phyloP scores from a whole-genome alignment of 2,113 vertebrate genomes.

The Puffinus mauretanicus region DNA sequence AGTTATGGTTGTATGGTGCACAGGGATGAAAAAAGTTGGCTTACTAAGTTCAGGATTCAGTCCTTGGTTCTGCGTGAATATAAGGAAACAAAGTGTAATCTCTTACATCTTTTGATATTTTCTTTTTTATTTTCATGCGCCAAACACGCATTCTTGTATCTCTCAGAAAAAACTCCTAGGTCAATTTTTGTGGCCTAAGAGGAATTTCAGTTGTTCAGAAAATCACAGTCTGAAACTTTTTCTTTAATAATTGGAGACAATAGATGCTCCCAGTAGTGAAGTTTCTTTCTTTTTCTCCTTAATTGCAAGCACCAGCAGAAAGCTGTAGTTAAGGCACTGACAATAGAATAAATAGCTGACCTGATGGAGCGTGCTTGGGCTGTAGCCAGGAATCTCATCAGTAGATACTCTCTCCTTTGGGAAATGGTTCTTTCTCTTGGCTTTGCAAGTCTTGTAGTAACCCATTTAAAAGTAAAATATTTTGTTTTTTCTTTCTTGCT shows the following conservation, averaged over 20 bases:
- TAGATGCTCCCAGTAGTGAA: not conserved
- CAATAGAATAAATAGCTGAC: not conserved
- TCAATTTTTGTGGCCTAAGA: not conserved
- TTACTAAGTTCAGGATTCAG: not conserved
- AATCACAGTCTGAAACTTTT: not conserved
- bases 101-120: not conserved
- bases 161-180: not conserved
- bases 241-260: not conserved
- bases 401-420: not conserved
- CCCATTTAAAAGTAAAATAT: not conserved
- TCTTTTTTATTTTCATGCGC: not conserved
- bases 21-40: not conserved
- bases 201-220: not conserved
- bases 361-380: not conserved
- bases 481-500: not conserved
- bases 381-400: not conserved
- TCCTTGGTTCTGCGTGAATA: not conserved
- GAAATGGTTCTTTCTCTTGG: slow-evolving; percentile 2
- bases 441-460: not conserved
- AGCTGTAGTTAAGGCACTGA: not conserved
- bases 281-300: not conserved
- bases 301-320: slow-evolving; percentile 7
- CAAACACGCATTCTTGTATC: not conserved
- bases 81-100: not conserved
- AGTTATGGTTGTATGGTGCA: not conserved